Evolutionary conservation across 1,140 invertebrate genomes (phyloP), one percentile per base, ranked within the genome.

Genomic region (Fopius arisanus): DNA sequence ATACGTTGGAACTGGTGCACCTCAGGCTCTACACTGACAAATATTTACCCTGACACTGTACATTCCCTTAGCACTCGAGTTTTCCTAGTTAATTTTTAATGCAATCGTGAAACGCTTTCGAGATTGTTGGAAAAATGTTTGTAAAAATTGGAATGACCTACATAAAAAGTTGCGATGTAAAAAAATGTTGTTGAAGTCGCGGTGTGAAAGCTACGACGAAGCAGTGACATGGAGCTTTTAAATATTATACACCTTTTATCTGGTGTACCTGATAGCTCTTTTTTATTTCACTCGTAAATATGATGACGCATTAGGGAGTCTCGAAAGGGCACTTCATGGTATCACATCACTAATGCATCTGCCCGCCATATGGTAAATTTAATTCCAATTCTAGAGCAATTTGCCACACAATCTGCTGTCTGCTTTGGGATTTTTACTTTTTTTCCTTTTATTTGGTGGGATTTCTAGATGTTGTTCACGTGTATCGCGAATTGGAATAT

Each of bases 281-380:
- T 21, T 59, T 16, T 70, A n/a, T n/a, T 40, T 43, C 28, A 29
- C 6, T 3, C 19, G 33, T 37, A 23, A 71, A 63, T 31, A 23
- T 59, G 54, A n/a, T 54, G 33, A 21, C 69, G 16, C 28, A 54
- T 12, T 16, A 31, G 23, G 31, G 41, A 40, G 26, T 29, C 41
- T 70, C 29, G 67, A 51, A 31, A 21, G 3, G 23, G 14, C 26
- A 14, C 21, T 26, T 59, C 19, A 59, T 26, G 54, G 54, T 26
- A 59, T 59, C 54, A 59, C 21, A 4, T 3, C 14, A 14, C 54
- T 59, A 59, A 48, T 59, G 54, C 54, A 59, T 59, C 19, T 59
- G 54, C 21, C 54, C 14, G 54, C 54, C 54, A 59, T 59, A 59
- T 59, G 54, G 54, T 48, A 7, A 9, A 67, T 14, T 48, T 68